Conservation (phyloP, 2,888 invertebrate genomes). For the Thera obeliscata region DNA sequence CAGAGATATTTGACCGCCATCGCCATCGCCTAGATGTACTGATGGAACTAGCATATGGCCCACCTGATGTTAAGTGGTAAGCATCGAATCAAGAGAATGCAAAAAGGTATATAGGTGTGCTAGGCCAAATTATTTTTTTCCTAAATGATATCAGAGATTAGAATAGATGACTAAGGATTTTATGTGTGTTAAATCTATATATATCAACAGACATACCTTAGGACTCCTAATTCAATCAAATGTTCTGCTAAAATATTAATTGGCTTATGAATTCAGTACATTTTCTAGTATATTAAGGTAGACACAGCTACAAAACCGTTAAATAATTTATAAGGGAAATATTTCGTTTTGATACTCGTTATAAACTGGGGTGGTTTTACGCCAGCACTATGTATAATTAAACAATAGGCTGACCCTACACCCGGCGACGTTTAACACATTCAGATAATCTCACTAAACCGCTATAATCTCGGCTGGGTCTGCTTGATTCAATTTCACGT, state of each 20-base stretch:
- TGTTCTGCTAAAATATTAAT: neutral
- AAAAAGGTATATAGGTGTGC: no score
- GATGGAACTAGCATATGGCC: no score
- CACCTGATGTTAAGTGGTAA: no score
- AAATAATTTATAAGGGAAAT: slow-evolving; percentile 8
- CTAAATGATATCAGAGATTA: no score
- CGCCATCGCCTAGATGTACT: no score
- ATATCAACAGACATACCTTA: no score
- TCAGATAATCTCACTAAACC: slow-evolving; percentile 80
- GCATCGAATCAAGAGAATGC: no score
- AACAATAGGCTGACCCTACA: slow-evolving; percentile 71
- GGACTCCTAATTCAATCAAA: neutral
- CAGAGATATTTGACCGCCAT: no score
- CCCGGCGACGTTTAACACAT: slow-evolving; percentile 78
- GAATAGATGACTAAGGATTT: no score
- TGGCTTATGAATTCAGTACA: neutral
- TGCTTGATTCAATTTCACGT: slow-evolving; percentile 79
- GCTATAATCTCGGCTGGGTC: slow-evolving; percentile 75
- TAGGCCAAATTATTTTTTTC: no score
- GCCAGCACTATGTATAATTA: slow-evolving; percentile 76
- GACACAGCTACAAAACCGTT: neutral
- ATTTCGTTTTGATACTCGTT: slow-evolving; percentile 17
- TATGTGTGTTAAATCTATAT: no score
- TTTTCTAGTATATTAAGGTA: neutral
- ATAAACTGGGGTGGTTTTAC: slow-evolving; percentile 47